These are phyloP conservation scores for Nyctibius bracteatus DNA, from an alignment of 2,113 vertebrate genomes.

Conservation along the genomic window DNA sequence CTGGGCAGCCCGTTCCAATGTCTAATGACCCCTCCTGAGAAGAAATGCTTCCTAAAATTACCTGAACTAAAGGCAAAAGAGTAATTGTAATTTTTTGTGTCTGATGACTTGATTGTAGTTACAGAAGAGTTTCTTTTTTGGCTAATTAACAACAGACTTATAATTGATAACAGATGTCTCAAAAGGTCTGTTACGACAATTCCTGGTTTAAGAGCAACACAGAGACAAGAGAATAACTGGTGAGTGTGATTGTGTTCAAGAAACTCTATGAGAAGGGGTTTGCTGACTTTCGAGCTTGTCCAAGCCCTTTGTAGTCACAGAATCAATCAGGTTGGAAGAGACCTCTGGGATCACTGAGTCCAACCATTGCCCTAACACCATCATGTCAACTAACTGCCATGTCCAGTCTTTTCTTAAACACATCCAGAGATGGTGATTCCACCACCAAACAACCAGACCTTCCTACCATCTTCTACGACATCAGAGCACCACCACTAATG, in stretches of 20 bases:
- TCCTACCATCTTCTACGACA: conserved; percentile 67
- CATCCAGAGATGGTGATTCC: no score
- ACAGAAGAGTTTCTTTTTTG: not conserved
- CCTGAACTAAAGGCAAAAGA: not conserved
- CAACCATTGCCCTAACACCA: no score
- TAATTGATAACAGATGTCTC: not conserved
- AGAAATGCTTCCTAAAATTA: no score
- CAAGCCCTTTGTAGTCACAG: conserved; percentile 63
- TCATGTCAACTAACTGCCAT: no score
- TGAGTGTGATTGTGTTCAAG: conserved; percentile 73
- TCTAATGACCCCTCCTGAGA: no score
- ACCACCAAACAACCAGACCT: conserved; percentile 66
- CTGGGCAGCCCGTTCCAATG: no score
- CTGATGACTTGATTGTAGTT: not conserved
- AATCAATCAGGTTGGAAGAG: no score
- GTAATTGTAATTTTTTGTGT: not conserved
- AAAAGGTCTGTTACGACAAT: not conserved
- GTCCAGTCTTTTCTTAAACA: no score
- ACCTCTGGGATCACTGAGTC: no score
- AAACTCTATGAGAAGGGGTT: conserved; percentile 74
- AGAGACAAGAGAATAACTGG: conserved; percentile 69
- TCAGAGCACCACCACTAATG: conserved; percentile 66
- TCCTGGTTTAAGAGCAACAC: conserved; percentile 59
- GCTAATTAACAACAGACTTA: not conserved
- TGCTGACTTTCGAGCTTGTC: conserved; percentile 62